Evolutionary conservation across 2,797 vertebrate species (phyloP), one percentile per base, ranked within the genome.

Genomic region (Pseudochaenichthys georgianus): DNA sequence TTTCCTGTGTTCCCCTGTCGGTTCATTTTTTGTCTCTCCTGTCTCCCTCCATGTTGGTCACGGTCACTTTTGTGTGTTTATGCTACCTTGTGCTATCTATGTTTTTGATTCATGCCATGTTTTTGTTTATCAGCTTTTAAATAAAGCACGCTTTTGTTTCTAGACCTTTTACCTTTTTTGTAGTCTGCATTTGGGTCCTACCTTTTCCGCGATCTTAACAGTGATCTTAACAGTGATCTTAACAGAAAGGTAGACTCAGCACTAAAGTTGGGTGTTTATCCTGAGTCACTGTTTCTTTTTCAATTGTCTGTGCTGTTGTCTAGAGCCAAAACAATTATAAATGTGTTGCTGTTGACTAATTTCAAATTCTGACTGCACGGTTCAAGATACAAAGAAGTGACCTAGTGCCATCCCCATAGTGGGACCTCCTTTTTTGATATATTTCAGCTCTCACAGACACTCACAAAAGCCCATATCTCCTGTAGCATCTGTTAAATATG

Each of bases 201-300:
- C 23, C 23, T 23, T 23, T 23, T 23, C 23, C 23, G 2, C 23
- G 23, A 23, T 21, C 21, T 21, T 21, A 21, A 21, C 2, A 21
- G 21, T 19, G 19, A 19, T 19, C n/a, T n/a, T n/a, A n/a, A n/a
- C n/a, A n/a, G n/a, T 21, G 21, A 21, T 21, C 23, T 23, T 23
- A 23, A 23, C 23, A 23, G 23, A 23, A 3, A 52, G 48, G 23
- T 73, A 38, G 21, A 53, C n/a, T 70, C 61, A 67, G 67, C 42
- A 48, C 21, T 34, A 62, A 63, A 58, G 28, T 73, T 58, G 63
- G 28, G 45, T 54, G 5, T 72, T 72, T 67, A 66, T 62, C 43
- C 50, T 54, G 17, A 41, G 54, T 60, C n/a, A 48, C 28, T 0
- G 23, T 60, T 77, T 59, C 4, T 48, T 69, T 73, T 73, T 2